These are phyloP conservation scores for Danaus plexippus DNA, from an alignment of 1,140 invertebrate genomes.

Conservation along the genomic window DNA sequence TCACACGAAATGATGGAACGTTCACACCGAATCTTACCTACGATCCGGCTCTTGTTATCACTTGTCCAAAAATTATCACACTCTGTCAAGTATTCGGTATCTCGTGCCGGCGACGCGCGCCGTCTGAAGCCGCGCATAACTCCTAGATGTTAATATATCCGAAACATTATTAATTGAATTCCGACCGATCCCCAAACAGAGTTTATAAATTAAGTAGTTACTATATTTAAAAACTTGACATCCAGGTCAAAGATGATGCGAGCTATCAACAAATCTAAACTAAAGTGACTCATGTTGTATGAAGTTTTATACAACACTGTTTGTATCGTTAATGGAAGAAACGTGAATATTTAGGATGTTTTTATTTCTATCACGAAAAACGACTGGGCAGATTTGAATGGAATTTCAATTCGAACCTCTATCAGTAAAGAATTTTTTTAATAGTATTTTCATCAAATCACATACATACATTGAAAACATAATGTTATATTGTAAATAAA, in stretches of 20 bases:
- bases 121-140: slow-evolving; percentile 15
- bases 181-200: slow-evolving; percentile 1
- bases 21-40: slow-evolving; percentile 21
- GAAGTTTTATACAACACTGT: no score
- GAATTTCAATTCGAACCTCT: no score
- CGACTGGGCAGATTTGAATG: no score
- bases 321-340: no score
- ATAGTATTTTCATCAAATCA: no score
- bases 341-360: no score
- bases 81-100: slow-evolving; percentile 25
- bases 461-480: no score
- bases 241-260: neutral
- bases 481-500: no score
- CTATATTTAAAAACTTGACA: neutral
- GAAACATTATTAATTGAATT: slow-evolving; percentile 18
- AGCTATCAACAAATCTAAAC: no score
- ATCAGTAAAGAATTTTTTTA: no score
- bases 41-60: slow-evolving; percentile 27
- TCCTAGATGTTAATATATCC: slow-evolving; percentile 13
- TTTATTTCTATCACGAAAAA: no score
- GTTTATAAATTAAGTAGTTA: neutral
- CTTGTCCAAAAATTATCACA: slow-evolving; percentile 40
- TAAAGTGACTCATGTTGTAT: no score
- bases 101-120: slow-evolving; percentile 4
- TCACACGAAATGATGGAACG: slow-evolving; percentile 36